Percentiles rank a stretch among this genome's conserved stretches.
These are phyloP conservation scores for Rhadina sibilatrix DNA, from an alignment of 2,113 vertebrate genomes.

Conservation along the genomic window DNA sequence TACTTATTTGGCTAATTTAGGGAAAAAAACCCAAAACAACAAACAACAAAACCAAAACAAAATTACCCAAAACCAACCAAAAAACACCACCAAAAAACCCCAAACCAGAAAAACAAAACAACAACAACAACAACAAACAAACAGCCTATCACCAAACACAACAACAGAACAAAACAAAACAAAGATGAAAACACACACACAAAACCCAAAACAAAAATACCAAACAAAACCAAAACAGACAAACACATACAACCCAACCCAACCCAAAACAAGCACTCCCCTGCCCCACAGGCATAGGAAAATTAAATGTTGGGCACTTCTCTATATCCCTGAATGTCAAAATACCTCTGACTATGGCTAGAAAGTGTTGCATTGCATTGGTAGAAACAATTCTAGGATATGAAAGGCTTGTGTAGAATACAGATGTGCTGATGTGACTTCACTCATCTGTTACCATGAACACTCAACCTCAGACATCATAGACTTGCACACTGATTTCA, in stretches of 20 bases:
- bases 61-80: not conserved
- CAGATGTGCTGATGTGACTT: not conserved
- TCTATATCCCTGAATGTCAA: not conserved
- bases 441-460: not conserved
- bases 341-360: not conserved
- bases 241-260: not conserved
- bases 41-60: too few relatives aligned
- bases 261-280: not conserved
- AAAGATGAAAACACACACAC: fast-evolving
- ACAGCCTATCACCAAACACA: not conserved
- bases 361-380: not conserved
- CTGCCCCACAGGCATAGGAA: fast-evolving
- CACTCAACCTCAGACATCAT: not conserved
- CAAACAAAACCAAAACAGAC: not conserved
- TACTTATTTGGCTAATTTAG: not conserved
- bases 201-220: not conserved
- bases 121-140: not conserved
- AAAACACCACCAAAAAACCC: fast-evolving
- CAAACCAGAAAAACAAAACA: not conserved
- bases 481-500: not conserved
- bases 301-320: not conserved
- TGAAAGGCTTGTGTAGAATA: not conserved
- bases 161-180: not conserved
- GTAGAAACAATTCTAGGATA: fast-evolving
- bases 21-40: too few relatives aligned